Evolutionary conservation across 1,140 invertebrate species (phyloP).

Genomic region (Pseudomyrmex pallidus): DNA sequence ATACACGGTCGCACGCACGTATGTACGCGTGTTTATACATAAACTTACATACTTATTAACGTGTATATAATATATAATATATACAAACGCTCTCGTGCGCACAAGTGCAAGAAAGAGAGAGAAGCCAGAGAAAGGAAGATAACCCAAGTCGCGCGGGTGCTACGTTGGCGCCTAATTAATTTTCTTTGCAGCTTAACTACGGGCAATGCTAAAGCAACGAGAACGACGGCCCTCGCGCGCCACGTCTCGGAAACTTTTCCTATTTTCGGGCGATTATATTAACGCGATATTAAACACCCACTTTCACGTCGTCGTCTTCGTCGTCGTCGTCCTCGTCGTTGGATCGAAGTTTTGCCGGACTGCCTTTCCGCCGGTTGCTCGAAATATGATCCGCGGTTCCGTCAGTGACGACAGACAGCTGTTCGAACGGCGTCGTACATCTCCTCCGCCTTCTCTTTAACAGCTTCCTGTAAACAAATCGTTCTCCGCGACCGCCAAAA

Average conservation of each 20-base stretch:
- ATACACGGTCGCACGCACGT: background rate
- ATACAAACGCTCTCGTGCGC: background rate
- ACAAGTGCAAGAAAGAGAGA: background rate
- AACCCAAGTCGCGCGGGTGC: constrained; percentile 20
- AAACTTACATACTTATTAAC: background rate
- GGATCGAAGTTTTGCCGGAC: constrained; percentile 41
- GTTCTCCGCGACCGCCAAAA: background rate
- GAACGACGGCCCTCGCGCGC: constrained; percentile 60
- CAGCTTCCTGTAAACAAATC: constrained; percentile 41
- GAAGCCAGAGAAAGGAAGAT: constrained; percentile 11
- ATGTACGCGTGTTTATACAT: background rate
- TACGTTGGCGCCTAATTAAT: constrained; percentile 67
- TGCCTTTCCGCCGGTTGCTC: constrained; percentile 24
- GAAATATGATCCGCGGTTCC: constrained; percentile 48
- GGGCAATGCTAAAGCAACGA: constrained; percentile 46
- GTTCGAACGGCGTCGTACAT: constrained; percentile 1
- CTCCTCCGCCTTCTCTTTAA: background rate
- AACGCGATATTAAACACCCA: constrained; percentile 61
- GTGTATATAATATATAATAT: background rate
- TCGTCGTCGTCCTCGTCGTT: background rate
- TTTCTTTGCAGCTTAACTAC: constrained; percentile 71
- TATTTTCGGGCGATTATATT: constrained; percentile 67
- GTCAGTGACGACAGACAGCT: constrained; percentile 40
- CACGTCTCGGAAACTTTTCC: constrained; percentile 65
- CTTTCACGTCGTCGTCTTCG: constrained; percentile 33